Base-by-base conservation (phyloP, 2,113 vertebrate species). In the Etia nguti region DNA sequence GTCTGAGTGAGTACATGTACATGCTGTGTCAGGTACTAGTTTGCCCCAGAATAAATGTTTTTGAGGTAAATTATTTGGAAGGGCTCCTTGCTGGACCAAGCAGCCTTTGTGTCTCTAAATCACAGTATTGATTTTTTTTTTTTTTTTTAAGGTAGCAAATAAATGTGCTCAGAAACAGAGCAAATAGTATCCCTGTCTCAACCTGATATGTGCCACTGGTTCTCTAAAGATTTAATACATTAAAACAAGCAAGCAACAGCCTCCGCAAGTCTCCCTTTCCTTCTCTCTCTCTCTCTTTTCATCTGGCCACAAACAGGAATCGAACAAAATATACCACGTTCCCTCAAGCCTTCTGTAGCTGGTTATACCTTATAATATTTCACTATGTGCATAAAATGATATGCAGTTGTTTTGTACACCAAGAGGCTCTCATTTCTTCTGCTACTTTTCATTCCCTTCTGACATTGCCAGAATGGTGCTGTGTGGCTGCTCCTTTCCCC, bases 41-140 rank as follows among this genome's bases (percentile, higher is more conserved):
- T 94, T 85, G 81, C 90, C 70, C 79, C 83, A 84, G 92, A 95
- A 96, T 91, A 93, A 95, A 94, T 95, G 89, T 88, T 94, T 93
- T 94, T 90, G 86, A 92, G 94, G 90, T 92, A 81, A 93, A 94
- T 95, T 91, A 94, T 95, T 94, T 93, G 88, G 84, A 93, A 88
- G 82, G 75, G 85, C 87, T 88, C 89, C 81, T 93, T 12, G 86
- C 91, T 93, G 77, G 88, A 85, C 90, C 48, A 56, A 84, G 54
- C 83, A 89, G 80, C 86, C 88, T 91, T 90, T 92, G 88, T 94
- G 92, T 92, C 83, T 93, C 90, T 90, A 95, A 95, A 95, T 95
- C 92, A 93, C 59, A 18, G 79, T 95, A 96, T 96, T 95, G 96
- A 96, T 95, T 95, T 73, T 73, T 48, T 46, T 15, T 43, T 41